Conservation (phyloP, 2,113 vertebrate genomes). For the Rhagologus leucostigma region DNA sequence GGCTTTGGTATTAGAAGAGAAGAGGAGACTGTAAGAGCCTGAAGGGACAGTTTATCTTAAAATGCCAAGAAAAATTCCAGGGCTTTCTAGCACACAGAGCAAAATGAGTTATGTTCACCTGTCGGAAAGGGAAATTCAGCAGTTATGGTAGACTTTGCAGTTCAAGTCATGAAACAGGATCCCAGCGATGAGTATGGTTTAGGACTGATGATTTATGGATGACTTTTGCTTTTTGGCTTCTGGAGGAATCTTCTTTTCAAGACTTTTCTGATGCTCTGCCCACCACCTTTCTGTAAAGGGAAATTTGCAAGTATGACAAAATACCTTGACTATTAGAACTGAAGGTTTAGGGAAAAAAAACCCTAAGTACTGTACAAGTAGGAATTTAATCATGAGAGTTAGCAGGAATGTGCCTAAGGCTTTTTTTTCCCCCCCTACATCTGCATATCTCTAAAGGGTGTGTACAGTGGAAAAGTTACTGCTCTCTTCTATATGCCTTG, state of each 20-base stretch:
- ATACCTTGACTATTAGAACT: background rate
- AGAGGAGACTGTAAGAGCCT: slow-evolving; percentile 3
- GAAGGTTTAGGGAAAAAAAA: background rate
- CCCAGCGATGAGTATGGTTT: background rate
- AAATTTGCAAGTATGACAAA: slow-evolving; percentile 3
- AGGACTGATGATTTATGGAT: slow-evolving; percentile 16
- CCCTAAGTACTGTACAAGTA: background rate
- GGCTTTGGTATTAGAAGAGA: background rate
- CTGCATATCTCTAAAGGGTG: background rate
- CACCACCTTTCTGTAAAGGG: background rate
- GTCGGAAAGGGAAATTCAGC: background rate
- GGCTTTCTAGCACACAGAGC: background rate
- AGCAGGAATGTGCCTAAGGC: background rate
- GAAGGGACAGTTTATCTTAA: slow-evolving; percentile 6
- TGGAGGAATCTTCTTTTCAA: background rate
- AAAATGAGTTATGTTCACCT: slow-evolving; percentile 7
- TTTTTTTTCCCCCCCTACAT: background rate
- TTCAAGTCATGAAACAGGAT: background rate
- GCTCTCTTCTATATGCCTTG: background rate
- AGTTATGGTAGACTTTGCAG: background rate
- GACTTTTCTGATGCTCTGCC: background rate
- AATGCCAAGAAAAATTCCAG: background rate
- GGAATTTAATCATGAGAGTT: background rate
- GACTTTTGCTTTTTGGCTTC: background rate
- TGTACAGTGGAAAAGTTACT: background rate